Evolutionary conservation across 2,888 invertebrate genomes (phyloP).

Genomic region (Philonicus albiceps): DNA sequence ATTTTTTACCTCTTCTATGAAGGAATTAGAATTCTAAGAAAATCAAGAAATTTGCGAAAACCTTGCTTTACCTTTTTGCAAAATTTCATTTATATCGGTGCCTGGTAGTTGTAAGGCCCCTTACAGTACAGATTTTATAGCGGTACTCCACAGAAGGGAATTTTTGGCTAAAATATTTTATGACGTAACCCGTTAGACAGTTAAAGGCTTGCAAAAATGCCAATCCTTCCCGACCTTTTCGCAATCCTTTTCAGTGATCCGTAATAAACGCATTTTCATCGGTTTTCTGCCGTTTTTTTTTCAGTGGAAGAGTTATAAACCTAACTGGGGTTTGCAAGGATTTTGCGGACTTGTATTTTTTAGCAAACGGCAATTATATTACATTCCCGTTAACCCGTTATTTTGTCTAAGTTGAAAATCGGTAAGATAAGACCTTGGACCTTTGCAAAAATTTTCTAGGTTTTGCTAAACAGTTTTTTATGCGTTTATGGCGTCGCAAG

Average conservation of each 20-base stretch:
- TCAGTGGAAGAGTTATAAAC: not conserved
- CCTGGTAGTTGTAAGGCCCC: not conserved
- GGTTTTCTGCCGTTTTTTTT: constrained; percentile 5
- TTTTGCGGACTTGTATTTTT: not conserved
- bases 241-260: not conserved
- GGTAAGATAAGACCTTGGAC: not conserved
- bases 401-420: not conserved
- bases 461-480: not conserved
- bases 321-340: not conserved
- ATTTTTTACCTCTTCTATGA: not conserved
- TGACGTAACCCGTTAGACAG: constrained; percentile 8
- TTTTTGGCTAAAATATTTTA: not conserved
- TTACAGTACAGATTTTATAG: not conserved
- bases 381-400: constrained; percentile 12
- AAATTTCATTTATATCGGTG: not conserved
- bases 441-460: not conserved
- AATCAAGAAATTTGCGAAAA: not conserved
- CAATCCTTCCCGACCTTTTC: not conserved
- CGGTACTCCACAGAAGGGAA: not conserved
- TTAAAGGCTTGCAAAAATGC: constrained; percentile 9
- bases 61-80: not conserved
- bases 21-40: not conserved
- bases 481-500: not conserved
- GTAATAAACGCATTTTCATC: not conserved
- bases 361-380: not conserved